phyloP scores from a whole-genome alignment of 2,888 invertebrate genomes.

The Heliconius charithonia region DNA sequence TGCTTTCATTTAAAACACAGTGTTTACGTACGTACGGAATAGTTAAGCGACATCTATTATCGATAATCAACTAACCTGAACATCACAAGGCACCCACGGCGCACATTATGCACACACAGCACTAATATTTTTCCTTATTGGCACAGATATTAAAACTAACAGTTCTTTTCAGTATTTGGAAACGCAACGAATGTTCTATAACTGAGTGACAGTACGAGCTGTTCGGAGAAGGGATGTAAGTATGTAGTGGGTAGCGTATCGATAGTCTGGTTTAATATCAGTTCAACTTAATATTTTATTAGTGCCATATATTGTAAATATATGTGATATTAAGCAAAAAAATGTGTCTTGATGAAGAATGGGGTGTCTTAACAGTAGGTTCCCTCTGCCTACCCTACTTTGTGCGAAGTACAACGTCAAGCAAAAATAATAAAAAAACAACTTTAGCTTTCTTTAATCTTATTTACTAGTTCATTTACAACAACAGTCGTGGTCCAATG shows the following conservation, averaged over 20 bases:
- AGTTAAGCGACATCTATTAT: conserved; percentile 19
- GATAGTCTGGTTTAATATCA: neutral
- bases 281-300: neutral
- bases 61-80: conserved; percentile 28
- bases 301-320: too few species aligned
- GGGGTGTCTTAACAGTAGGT: too few species aligned
- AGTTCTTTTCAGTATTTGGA: conserved; percentile 24
- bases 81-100: neutral
- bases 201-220: conserved; percentile 34
- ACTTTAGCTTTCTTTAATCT: too few species aligned
- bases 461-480: too few species aligned
- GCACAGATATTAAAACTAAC: conserved; percentile 4
- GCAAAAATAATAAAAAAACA: too few species aligned
- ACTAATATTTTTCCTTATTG: conserved; percentile 5
- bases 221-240: conserved; percentile 28
- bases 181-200: conserved; percentile 35
- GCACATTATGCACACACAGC: conserved; percentile 24
- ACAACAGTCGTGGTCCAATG: too few species aligned
- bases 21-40: neutral
- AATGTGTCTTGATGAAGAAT: too few species aligned
- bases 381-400: too few species aligned
- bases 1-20: too few species aligned
- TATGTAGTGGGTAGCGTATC: neutral
- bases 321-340: too few species aligned
- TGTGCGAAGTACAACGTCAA: too few species aligned